phyloP scores from a whole-genome alignment of 2,797 vertebrate genomes.

The Rhinophrynus dorsalis region DNA sequence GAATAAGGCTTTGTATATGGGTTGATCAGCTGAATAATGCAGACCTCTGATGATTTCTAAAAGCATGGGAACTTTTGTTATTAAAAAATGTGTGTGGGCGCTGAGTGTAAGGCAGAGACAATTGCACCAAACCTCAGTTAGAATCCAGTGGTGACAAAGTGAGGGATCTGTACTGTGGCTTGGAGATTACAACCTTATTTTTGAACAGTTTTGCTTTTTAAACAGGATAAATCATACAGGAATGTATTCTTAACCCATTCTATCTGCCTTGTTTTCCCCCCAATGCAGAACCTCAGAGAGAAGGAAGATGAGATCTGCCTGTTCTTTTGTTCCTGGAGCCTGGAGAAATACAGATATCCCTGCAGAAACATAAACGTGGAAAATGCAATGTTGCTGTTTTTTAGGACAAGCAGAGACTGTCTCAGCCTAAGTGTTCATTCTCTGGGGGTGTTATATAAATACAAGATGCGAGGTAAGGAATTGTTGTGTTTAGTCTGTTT shows the following conservation, averaged over 20 bases:
- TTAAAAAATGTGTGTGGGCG: constrained; percentile 79
- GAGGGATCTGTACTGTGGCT: too few species aligned
- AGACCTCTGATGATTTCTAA: background rate
- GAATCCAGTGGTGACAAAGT: background rate
- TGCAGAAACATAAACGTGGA: background rate
- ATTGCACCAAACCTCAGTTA: background rate
- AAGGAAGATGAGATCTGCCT: background rate
- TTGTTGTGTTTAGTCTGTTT: too few species aligned
- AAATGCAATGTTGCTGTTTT: too few species aligned
- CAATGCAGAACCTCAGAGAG: background rate
- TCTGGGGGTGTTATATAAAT: constrained; percentile 12
- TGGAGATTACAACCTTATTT: background rate
- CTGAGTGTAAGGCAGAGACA: constrained; percentile 58
- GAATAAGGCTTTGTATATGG: too few species aligned
- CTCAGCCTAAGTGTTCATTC: background rate
- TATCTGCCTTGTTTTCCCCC: background rate
- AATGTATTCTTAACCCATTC: background rate
- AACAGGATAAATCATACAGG: background rate
- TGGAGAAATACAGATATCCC: background rate
- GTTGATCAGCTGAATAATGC: too few species aligned
- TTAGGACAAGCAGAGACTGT: too few species aligned
- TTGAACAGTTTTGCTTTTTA: background rate
- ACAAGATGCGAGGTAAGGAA: constrained; percentile 24
- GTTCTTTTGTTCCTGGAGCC: background rate
- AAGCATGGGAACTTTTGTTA: constrained; percentile 71